Evolutionary conservation across 2,797 vertebrate genomes (phyloP).

Genomic region (Megalops cyprinoides): DNA sequence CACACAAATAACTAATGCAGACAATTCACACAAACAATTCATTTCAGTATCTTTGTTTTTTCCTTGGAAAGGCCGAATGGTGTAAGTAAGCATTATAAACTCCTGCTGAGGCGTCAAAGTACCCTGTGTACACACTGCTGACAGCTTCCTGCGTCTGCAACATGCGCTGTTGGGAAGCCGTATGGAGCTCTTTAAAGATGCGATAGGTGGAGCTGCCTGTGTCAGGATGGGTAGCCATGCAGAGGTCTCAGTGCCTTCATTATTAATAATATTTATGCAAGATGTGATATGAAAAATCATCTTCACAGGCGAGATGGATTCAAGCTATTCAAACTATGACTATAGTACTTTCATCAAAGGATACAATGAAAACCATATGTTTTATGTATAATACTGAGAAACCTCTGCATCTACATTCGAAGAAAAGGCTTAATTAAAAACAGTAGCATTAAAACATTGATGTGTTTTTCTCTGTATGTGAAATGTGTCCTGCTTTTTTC

Average conservation of each 20-base stretch:
- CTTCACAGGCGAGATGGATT: not conserved
- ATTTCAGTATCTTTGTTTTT: too few relatives aligned
- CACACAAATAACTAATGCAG: too few relatives aligned
- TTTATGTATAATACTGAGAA: not conserved
- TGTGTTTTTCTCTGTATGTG: not conserved
- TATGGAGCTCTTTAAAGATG: not conserved
- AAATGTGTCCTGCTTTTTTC: not conserved
- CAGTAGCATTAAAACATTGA: too few relatives aligned
- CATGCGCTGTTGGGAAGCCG: not conserved
- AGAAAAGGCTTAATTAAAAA: not conserved
- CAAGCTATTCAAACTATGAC: not conserved
- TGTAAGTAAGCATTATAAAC: too few relatives aligned
- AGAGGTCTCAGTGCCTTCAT: not conserved
- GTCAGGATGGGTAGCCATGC: not conserved
- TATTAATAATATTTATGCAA: not conserved
- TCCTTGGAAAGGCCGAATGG: too few relatives aligned
- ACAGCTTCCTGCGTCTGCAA: too few relatives aligned
- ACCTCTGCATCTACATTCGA: not conserved
- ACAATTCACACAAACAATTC: not conserved
- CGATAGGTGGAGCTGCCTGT: not conserved
- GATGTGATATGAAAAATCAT: not conserved
- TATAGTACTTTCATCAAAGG: not conserved
- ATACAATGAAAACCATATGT: not conserved
- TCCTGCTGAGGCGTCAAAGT: too few relatives aligned
- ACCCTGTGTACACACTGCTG: too few relatives aligned